Evolutionary conservation across 2,797 vertebrate genomes (phyloP), one percentile per base, ranked within the genome.

Genomic region (Enoplosus armatus): DNA sequence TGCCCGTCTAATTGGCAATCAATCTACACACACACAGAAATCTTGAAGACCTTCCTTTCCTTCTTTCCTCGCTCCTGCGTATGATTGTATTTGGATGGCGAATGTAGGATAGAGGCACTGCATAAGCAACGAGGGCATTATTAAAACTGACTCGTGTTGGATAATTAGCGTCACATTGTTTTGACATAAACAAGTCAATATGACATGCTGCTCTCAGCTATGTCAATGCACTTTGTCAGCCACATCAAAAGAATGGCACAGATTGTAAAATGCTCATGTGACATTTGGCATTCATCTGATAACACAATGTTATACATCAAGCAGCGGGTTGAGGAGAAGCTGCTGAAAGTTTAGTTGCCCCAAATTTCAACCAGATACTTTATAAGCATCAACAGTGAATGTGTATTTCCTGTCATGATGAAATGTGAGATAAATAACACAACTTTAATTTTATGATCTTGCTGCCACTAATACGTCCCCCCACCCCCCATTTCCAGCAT

Each of bases 1-100:
- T 83, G 87, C 55, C 66, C 47, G 47, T 84, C 77, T 93, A 92
- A 93, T 90, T 93, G 88, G 74, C 87, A 83, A 87, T 88, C 90
- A 89, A 85, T 89, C 72, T 72, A 63, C 69, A 81, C 33, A 81
- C 33, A 60, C 26, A 62, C 56, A 67, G 55, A 75, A 55, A 60
- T 83, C 50, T 56, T 65, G 31, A 80, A 80, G 11, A 56, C 43
- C 12, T 68, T 66, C 39, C n/a, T 75, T 64, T 59, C 16, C 8
- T n/a, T 67, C 22, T 56, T 59, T 62, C 50, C 73, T 33, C 0
- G 0, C 45, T 45, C 20, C 48, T 58, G 20, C 6, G 0, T 41
- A 26, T 53, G 33, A 64, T 31, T 72, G 5, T 41, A 43, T 54
- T 68, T 72, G 48, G 5, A 79, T 41, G 22, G 18, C 24, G n/a